Conservation (phyloP, 23 tunicate genomes). For the Styela plicata region DNA sequence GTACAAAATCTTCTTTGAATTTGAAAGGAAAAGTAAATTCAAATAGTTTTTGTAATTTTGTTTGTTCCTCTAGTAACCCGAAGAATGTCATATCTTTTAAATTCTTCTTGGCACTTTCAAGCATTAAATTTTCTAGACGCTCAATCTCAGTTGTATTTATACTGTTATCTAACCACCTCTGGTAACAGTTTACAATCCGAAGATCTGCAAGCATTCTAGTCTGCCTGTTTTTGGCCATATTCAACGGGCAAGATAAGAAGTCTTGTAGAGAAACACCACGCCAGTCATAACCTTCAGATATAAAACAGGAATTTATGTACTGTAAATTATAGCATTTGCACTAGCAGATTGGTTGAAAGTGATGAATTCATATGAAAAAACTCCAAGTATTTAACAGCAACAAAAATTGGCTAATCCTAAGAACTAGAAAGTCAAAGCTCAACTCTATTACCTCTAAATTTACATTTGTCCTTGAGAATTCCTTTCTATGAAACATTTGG, state of each 20-base stretch:
- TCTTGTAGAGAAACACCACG: constrained; percentile 51
- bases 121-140: constrained; percentile 30
- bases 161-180: background rate
- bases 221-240: constrained; percentile 77
- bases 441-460: too few relatives aligned
- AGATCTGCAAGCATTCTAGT: constrained; percentile 85
- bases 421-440: too few relatives aligned
- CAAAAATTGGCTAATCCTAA: too few relatives aligned
- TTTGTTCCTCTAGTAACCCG: constrained; percentile 70
- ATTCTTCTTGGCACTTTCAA: constrained; percentile 68
- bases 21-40: constrained; percentile 50
- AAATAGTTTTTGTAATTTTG: constrained; percentile 43
- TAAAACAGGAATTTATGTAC: too few relatives aligned
- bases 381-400: too few relatives aligned
- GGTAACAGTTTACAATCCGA: constrained; percentile 41
- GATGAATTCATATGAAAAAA: too few relatives aligned
- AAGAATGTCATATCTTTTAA: constrained; percentile 58
- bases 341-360: too few relatives aligned
- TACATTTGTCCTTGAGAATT: too few relatives aligned
- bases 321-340: too few relatives aligned
- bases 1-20: constrained; percentile 50
- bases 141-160: background rate
- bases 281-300: constrained; percentile 69
- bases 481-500: too few relatives aligned
- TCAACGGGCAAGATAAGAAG: constrained; percentile 57